Evolutionary conservation across 1,140 invertebrate genomes (phyloP), one percentile per base, ranked within the genome.

Genomic region (Triops longicaudatus): DNA sequence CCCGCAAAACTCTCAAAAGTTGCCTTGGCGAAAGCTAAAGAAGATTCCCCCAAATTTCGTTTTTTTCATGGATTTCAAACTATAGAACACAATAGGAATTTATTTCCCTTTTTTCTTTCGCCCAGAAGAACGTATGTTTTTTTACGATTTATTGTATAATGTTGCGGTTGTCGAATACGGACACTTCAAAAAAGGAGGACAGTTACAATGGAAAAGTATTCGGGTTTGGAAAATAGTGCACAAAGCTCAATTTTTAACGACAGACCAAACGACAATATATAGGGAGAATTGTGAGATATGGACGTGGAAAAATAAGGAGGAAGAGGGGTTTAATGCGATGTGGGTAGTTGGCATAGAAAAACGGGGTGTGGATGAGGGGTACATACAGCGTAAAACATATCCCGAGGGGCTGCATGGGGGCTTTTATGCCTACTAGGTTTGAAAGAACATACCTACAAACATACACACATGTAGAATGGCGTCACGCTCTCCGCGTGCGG

Each of bases 401-500:
- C 31, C 31, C 31, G 31, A 37, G 31, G 31, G 31, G 31, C 31
- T 37, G 7, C 31, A 37, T 37, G 31, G 31, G 50, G 50, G 50
- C 50, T 63, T 63, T 63, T 63, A 63, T 63, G 22, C 50, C 50
- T 22, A 63, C 50, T 6, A 63, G 14, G 50, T 63, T 63, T 9
- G 50, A 63, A 63, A 63, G 14, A 63, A 37, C 31, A 37, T 37
- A 37, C 31, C 2, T 37, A 37, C 31, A 37, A 4, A 37, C 31
- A 37, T 37, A 37, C 31, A 63, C 50, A 63, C 50, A 63, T 63
- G 50, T 63, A 63, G 50, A 63, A 63, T 63, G 50, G 50, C 50
- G 50, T 63, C 50, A 63, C 50, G 50, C n/a, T 63, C 50, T 63
- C 50, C 50, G 50, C 50, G 50, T 63, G 50, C 50, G 50, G 50